phyloP scores from a whole-genome alignment of 2,113 vertebrate species.

The Rissa tridactyla region DNA sequence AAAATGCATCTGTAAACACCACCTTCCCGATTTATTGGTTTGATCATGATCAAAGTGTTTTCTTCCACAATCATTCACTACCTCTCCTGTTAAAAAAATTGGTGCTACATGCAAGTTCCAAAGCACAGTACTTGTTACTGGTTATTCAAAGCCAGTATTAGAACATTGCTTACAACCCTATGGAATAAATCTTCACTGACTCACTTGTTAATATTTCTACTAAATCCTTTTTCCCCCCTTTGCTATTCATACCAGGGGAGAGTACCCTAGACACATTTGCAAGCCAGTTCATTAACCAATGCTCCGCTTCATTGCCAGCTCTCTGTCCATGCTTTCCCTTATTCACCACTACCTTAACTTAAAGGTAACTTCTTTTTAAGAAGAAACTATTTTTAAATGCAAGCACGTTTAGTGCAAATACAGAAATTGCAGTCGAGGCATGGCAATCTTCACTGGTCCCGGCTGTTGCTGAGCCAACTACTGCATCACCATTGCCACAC shows the following conservation, averaged over 20 bases:
- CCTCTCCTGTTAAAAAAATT: background rate
- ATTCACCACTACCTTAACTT: background rate
- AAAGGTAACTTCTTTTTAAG: background rate
- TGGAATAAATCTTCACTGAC: background rate
- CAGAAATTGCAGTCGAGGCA: accelerated
- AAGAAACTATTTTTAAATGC: background rate
- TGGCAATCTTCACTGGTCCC: no score
- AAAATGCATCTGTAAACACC: background rate
- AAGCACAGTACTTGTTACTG: background rate
- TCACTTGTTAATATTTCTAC: accelerated
- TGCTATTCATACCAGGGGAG: no score
- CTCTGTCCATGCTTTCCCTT: background rate
- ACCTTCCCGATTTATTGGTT: background rate
- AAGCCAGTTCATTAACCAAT: background rate
- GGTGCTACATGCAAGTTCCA: background rate
- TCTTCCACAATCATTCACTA: background rate
- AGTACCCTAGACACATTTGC: background rate
- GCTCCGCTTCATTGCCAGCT: background rate
- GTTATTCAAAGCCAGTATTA: background rate
- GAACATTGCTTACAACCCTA: background rate
- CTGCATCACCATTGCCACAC: background rate
- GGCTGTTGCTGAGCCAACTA: background rate
- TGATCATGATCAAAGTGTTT: background rate
- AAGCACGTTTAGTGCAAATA: background rate
- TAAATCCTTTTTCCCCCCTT: background rate